Base-by-base conservation (phyloP, 2,888 invertebrate genomes). In the Hydrotaea cyrtoneurina region DNA sequence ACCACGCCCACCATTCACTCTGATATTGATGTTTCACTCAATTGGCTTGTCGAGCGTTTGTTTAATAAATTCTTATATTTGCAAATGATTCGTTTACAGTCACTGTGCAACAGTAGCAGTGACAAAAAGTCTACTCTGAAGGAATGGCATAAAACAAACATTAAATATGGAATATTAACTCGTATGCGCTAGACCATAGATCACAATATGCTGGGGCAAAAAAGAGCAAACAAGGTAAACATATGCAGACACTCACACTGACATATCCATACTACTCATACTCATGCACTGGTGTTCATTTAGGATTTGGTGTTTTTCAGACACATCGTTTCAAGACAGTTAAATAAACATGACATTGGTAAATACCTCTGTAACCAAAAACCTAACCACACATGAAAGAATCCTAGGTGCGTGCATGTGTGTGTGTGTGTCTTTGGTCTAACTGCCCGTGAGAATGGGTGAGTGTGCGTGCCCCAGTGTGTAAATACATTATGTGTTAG, bases 141-240 rank as follows among this genome's bases (percentile, higher is more conserved):
- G 10, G n/a, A 46, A 23, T 26, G n/a, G 11, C 50, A 39, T 71
- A 17, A 19, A 77, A 46, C 46, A 50, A 57, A 66, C 50, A 74
- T 74, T 77, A 76, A 73, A 83, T 76, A 74, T 83, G 73, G 23
- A 76, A 73, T 80, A 83, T 83, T 77, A 74, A 80, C 80, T 80
- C 43, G 26, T 74, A 62, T 31, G 43, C 66, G 66, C 66, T 43
- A 71, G 78, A 78, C 62, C 46, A 55, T 74, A 71, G 39, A 80
- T 78, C 62, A 83, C 26, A 72, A 66, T 79, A 23, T 57, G 50
- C 21, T 76, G 7, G 43, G 57, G 21, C 15, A 50, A 21, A 36
- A 64, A 82, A 74, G 17, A 57, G 11, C 57, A 39, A 55, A 13
- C 57, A 57, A 19, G 36, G 13, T 46, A 53, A 11, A 76, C 53